A percentile compares a stretch with the other conserved stretches of the same genome.
Conservation (phyloP, 2,113 vertebrate species). For the Podilymbus podiceps region DNA sequence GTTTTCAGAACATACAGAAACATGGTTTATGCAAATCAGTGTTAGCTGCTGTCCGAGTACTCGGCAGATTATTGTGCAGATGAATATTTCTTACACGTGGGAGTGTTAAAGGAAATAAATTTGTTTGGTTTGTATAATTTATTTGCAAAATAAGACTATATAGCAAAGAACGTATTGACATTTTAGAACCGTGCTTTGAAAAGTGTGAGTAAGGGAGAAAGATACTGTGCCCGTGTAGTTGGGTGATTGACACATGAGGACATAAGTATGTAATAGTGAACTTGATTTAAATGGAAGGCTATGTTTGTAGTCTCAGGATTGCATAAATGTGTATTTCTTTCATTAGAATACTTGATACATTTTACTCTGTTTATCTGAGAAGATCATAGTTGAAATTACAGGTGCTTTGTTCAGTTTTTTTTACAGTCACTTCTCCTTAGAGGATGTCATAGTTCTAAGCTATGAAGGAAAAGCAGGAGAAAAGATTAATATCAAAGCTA, state of each 20-base stretch:
- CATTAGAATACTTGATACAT: not conserved
- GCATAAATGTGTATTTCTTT: not conserved
- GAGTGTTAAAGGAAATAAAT: not conserved
- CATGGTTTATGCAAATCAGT: fast-evolving
- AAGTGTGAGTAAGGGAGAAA: not conserved
- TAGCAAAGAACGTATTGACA: not conserved
- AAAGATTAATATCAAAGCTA: not conserved
- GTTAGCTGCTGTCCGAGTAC: not conserved
- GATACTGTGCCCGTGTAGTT: not conserved
- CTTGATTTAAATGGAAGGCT: not conserved
- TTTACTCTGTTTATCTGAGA: not conserved
- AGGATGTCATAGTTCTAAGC: not conserved
- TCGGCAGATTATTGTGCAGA: not conserved
- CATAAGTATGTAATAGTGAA: not conserved
- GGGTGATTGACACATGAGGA: not conserved
- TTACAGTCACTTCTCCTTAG: not conserved
- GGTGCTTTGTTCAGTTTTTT: not conserved
- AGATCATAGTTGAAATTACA: not conserved
- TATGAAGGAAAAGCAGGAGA: not conserved
- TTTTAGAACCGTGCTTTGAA: not conserved
- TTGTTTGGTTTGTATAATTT: not conserved
- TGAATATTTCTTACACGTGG: not conserved
- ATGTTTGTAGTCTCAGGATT: not conserved
- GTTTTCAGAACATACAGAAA: not conserved
- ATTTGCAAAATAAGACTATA: not conserved